Base-by-base conservation (phyloP, 2,797 vertebrate genomes). In the Limnodromus scolopaceus region DNA sequence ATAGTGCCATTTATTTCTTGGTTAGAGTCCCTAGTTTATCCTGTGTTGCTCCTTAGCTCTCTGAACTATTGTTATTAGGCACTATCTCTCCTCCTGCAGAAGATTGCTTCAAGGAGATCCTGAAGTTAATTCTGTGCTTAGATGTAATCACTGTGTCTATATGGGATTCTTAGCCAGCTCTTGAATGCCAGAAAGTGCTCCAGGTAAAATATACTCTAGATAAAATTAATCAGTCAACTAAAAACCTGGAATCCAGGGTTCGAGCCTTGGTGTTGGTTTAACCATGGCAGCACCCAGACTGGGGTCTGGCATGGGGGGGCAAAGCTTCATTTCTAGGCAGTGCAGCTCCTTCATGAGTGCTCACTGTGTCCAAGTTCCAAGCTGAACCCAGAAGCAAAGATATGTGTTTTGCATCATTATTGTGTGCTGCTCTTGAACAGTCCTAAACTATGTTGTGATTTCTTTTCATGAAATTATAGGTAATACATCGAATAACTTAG, bases 271-370 rank as follows among this genome's bases (percentile, higher is more conserved):
- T 2, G 0, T 58, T 77, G 32, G 9, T 57, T 88, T 61, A 79
- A 69, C 34, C 2, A 1, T 60, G 34, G 24, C 53, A 69, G 30
- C 32, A 32, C 45, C 10, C 13, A 70, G 32, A 48, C 1, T 63
- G 54, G 27, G 11, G 9, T 75, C 27, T 78, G 66, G 7, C 49
- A 27, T n/a, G 10, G 8, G 9, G 17, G 38, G 15, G 5, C 9
- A 25, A 71, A 30, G 16, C 36, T 65, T 61, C 6, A 9, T 58
- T 91, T 84, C 61, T 58, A 34, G 36, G n/a, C 36, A 43, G 0
- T 0, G 0, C n/a, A 43, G 17, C 51, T 70, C 15, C 15, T 70
- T 32, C 24, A 28, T 3, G 2, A 18, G n/a, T 60, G 39, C 19
- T 80, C 9, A 4, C 16, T 61, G 16, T 14, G 12, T 55, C 20